Evolutionary conservation across 1,140 invertebrate genomes (phyloP), one percentile per base, ranked within the genome.

Genomic region (Zaprionus gabonicus): DNA sequence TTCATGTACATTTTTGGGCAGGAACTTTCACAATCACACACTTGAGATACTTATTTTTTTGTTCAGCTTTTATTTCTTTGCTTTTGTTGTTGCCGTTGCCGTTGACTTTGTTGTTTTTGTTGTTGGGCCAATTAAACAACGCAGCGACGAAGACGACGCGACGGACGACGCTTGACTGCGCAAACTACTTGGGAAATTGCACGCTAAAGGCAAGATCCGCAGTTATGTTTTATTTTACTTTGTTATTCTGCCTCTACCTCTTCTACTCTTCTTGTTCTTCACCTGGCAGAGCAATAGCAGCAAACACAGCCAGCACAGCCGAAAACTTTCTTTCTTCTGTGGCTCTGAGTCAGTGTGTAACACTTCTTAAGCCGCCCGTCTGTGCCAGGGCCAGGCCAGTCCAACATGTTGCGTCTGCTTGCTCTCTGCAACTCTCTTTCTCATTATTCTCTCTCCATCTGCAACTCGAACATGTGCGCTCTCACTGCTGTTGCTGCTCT

Each of bases 1-100:
- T 90, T 76, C 64, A 91, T 65, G 70, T 92, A 84, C 87, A 92
- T 92, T 72, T 81, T 69, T 78, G 66, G 62, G 67, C 71, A 92
- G 78, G 84, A 92, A 90, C 91, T 92, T 92, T 92, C 91, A 91
- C 91, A 91, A 92, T 85, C 84, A 86, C 81, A 91, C 81, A 90
- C 79, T 80, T 83, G 79, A 90, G 84, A 84, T 87, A 87, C 78
- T 84, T 90, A 66, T 76, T 56, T 68, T 55, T 57, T 2, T 31
- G 20, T 63, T 23, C 36, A 44, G 28, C 41, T 58, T 49, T 68
- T 59, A 25, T 71, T 38, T 63, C 55, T 56, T 0, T 72, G 9
- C 38, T 58, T 38, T 71, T 68, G 44, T 46, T 58, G 53, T 20
- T 51, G 25, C 20, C 13, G 28, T 20, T 51, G 25, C 27, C 17